phyloP scores from a whole-genome alignment of 2,888 invertebrate species.

The Drosophila bunnanda region DNA sequence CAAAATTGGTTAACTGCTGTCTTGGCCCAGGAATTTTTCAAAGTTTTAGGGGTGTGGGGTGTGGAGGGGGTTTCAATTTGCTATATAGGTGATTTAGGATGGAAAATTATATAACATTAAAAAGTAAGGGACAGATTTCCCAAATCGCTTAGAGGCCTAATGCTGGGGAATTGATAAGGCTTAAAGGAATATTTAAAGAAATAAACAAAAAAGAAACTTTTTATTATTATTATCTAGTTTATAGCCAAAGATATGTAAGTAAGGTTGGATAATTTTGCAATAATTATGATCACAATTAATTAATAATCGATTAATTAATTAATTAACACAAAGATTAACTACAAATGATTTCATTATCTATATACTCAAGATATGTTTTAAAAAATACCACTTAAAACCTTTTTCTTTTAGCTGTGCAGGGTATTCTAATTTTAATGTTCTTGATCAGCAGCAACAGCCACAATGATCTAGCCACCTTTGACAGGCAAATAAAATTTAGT shows the following conservation, averaged over 20 bases:
- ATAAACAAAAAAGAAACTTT: background rate
- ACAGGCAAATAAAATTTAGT: no score
- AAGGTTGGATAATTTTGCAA: background rate
- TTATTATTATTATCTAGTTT: background rate
- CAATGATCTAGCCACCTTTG: no score
- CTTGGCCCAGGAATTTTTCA: conserved; percentile 11
- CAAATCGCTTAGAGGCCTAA: background rate
- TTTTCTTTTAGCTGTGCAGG: no score
- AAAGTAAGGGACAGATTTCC: background rate
- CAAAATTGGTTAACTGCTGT: conserved; percentile 43
- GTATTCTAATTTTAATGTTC: no score
- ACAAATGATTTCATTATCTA: no score
- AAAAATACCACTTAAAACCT: no score
- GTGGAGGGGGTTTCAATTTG: conserved; percentile 3
- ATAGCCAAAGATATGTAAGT: no score
- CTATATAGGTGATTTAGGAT: conserved; percentile 5
- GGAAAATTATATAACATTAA: conserved; percentile 2
- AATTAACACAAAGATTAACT: no score
- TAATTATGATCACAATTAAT: background rate
- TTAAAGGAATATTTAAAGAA: background rate
- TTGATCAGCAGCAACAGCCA: no score
- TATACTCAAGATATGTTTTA: no score
- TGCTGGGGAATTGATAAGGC: background rate
- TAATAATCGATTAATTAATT: no score
- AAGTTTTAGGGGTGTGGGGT: no score